Evolutionary conservation across 2,888 invertebrate genomes (phyloP), one percentile per base, ranked within the genome.

Genomic region (Ophion costatus): DNA sequence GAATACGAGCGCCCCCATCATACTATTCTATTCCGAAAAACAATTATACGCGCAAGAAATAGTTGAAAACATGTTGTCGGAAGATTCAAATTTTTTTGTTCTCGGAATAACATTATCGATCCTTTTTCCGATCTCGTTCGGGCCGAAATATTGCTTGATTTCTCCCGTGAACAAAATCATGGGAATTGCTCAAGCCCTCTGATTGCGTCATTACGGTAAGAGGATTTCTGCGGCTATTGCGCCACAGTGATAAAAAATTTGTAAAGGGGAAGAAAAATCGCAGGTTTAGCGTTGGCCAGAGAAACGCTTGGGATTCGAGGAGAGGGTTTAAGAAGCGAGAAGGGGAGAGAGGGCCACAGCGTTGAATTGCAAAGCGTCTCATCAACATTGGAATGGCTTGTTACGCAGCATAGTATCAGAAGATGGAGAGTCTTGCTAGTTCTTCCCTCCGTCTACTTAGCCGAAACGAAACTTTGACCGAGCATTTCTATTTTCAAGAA

Each of bases 311-410:
- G 17, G 51, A n/a, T n/a, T 20, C 33, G 33, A 20, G 56, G 69
- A 75, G 22, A 14, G 7, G 42, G 11, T 14, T 3, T 17, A 57
- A 22, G 56, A 75, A 29, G 29, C 29, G 10, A 64, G 69, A 73
- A 61, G 1, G 4, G 9, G 29, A 17, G 42, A 42, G 66, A 38
- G n/a, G 2, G 20, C 22, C 9, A 64, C 14, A 33, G 45, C 42
- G 76, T 84, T 80, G 83, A 84, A 80, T 84, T 84, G 83, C 80
- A 80, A 80, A 84, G 61, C 66, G 56, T 10, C 80, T 80, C 80
- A 83, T 83, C 76, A 67, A 83, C 80, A 80, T 73, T 80, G 76
- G 76, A 77, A 80, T 80, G 56, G 42, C 71, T 45, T 67, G 38
- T 73, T 59, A 77, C 38, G 67, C 67, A 67, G 76, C 66, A 67